Percentiles rank a stretch among this genome's conserved stretches.
Conservation (phyloP, 2,888 invertebrate genomes). For the Auanema freiburgensis region DNA sequence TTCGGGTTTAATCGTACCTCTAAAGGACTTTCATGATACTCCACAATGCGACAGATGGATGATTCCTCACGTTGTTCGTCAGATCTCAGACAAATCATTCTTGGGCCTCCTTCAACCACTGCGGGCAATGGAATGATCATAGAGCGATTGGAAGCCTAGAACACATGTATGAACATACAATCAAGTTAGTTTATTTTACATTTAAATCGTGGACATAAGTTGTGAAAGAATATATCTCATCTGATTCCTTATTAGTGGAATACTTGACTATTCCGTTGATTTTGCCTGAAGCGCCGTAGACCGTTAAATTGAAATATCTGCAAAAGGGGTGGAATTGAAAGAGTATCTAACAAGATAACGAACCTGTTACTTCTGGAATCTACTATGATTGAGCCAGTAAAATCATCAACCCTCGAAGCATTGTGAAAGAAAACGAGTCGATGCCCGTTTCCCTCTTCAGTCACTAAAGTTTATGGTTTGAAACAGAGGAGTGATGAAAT, state of each 20-base stretch:
- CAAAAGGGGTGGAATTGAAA: constrained; percentile 3
- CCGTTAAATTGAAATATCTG: constrained; percentile 57
- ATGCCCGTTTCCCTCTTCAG: constrained; percentile 34
- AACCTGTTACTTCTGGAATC: constrained; percentile 41
- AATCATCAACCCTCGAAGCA: constrained; percentile 52
- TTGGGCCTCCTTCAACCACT: constrained; percentile 35
- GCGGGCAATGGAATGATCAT: constrained; percentile 48
- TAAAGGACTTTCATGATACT: constrained; percentile 43
- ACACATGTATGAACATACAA: not conserved
- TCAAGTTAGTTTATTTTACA: constrained; percentile 16
- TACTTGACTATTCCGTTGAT: constrained; percentile 49
- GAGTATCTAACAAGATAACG: not conserved
- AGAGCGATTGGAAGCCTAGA: constrained; percentile 44
- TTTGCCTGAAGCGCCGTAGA: constrained; percentile 54
- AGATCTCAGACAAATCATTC: constrained; percentile 47
- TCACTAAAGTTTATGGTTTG: constrained; percentile 21
- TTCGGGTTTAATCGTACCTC: constrained; percentile 24
- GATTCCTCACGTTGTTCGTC: constrained; percentile 48
- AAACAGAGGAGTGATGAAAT: not conserved
- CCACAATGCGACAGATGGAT: constrained; percentile 50
- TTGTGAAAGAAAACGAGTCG: constrained; percentile 60
- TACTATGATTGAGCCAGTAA: constrained; percentile 55
- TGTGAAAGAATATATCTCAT: constrained; percentile 54
- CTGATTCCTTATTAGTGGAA: constrained; percentile 38
- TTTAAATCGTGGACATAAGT: constrained; percentile 52